phyloP scores from a whole-genome alignment of 2,113 vertebrate species.

The Calypte anna region DNA sequence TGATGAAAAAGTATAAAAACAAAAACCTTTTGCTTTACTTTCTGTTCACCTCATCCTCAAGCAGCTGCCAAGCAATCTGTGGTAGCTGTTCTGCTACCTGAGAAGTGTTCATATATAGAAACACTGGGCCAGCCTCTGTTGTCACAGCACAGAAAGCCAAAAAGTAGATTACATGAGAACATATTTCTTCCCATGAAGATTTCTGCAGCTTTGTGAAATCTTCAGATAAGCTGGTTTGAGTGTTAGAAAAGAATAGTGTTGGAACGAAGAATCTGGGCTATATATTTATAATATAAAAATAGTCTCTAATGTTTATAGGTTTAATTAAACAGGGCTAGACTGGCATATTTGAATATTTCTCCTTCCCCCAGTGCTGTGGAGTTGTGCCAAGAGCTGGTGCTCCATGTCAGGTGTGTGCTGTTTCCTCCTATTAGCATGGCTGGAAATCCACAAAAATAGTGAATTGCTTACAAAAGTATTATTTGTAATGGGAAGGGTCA shows the following conservation, averaged over 20 bases:
- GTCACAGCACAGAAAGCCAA: background rate
- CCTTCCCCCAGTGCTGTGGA: background rate
- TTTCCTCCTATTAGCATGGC: background rate
- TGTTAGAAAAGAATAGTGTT: background rate
- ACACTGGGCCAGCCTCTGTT: constrained; percentile 15
- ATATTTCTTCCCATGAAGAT: constrained; percentile 7
- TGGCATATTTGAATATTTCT: background rate
- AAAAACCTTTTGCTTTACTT: constrained; percentile 43
- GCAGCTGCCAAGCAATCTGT: constrained; percentile 55
- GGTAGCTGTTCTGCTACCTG: constrained; percentile 43
- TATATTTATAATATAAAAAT: background rate
- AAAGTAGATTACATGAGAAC: constrained; percentile 37
- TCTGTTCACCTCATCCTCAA: constrained; percentile 17
- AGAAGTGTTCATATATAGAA: constrained; percentile 23
- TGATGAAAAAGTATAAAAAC: background rate
- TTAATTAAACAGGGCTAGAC: background rate
- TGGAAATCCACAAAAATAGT: background rate
- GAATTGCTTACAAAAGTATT: background rate
- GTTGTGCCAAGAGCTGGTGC: background rate
- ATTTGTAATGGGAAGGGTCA: background rate
- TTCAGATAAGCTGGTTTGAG: background rate
- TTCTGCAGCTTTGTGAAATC: background rate
- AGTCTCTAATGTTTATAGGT: background rate
- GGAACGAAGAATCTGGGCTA: background rate
- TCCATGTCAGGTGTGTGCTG: background rate